These are phyloP conservation scores for Octodon degus DNA, from an alignment of 2,113 vertebrate species.

Conservation along the genomic window DNA sequence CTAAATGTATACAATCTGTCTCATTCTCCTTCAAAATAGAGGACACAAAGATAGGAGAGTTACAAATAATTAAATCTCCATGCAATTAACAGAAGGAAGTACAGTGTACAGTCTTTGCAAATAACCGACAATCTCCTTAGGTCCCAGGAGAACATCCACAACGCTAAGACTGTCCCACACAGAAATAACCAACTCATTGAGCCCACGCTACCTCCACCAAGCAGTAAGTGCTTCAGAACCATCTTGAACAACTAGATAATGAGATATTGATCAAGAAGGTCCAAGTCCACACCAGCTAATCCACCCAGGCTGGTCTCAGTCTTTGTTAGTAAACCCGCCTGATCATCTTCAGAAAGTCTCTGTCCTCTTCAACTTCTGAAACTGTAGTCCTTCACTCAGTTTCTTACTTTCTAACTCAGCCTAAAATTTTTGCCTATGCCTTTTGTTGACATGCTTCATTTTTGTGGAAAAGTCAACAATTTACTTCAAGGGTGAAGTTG, in stretches of 20 bases:
- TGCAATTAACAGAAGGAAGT: neutral
- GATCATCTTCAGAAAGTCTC: neutral
- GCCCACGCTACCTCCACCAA: neutral
- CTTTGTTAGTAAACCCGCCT: neutral
- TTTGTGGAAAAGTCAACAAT: neutral
- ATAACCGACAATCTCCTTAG: neutral
- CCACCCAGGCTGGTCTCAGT: neutral
- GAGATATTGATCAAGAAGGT: neutral
- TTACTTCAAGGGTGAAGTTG: neutral
- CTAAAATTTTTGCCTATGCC: neutral
- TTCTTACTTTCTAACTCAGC: neutral
- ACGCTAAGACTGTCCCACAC: neutral
- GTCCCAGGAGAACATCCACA: neutral
- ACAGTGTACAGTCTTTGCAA: neutral
- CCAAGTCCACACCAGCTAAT: no score
- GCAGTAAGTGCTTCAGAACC: neutral
- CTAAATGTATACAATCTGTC: neutral
- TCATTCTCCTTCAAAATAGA: neutral
- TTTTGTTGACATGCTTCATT: neutral
- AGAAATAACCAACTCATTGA: neutral
- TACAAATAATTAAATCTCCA: neutral
- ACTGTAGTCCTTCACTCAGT: neutral
- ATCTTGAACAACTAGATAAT: neutral
- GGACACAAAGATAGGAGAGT: neutral
- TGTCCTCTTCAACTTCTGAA: neutral